These are phyloP conservation scores for Pangasius mekongensis DNA, from an alignment of 2,797 vertebrate genomes.

Conservation along the genomic window DNA sequence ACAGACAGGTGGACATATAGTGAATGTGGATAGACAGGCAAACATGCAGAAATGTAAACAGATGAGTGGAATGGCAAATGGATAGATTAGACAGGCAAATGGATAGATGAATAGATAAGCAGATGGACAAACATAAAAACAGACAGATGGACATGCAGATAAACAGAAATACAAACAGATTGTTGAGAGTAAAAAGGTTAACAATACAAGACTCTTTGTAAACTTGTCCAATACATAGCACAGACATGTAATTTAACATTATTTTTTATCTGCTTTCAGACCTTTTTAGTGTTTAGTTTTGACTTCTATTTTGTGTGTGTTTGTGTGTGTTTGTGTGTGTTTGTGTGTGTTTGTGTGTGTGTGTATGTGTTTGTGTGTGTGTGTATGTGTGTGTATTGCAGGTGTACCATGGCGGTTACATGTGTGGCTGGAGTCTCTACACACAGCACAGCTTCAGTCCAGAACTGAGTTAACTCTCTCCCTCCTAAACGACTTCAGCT, in stretches of 20 bases:
- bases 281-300: not conserved
- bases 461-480: constrained; percentile 79
- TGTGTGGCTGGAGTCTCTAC: constrained; percentile 87
- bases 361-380: not conserved
- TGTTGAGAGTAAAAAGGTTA: not conserved
- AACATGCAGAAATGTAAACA: not conserved
- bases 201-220: not conserved
- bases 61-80: not conserved
- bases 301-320: not conserved
- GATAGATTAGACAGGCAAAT: not conserved
- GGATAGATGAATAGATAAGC: not conserved
- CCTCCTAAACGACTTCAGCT: constrained; percentile 85
- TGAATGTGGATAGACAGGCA: too few species aligned
- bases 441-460: constrained; percentile 81
- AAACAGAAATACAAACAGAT: not conserved
- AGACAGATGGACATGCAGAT: not conserved
- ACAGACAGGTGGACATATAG: not conserved
- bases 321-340: not conserved
- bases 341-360: not conserved
- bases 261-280: not conserved
- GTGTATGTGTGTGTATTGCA: constrained; percentile 59
- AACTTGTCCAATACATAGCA: not conserved
- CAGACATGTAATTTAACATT: not conserved
- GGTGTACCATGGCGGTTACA: constrained; percentile 93
- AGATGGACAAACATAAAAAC: not conserved